Conservation (phyloP, 2,797 vertebrate genomes). For the Poecilia velifera region DNA sequence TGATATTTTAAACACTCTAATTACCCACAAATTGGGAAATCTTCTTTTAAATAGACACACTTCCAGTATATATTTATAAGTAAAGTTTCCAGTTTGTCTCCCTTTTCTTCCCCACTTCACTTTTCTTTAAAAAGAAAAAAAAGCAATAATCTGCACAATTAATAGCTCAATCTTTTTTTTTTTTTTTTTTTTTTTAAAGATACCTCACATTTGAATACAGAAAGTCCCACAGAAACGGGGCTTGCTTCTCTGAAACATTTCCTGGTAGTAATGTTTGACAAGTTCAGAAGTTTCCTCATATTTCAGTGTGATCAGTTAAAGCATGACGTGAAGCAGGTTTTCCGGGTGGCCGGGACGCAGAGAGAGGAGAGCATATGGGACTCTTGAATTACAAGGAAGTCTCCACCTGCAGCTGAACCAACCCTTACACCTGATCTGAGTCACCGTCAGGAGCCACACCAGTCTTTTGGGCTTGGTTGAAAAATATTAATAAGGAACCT, state of each 20-base stretch:
- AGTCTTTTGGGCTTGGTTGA: not conserved
- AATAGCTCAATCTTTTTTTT: not conserved
- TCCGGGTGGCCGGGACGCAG: not conserved
- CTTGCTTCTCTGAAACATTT: not conserved
- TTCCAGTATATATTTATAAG: not conserved
- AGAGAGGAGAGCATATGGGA: slow-evolving; percentile 23
- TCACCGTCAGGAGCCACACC: not conserved
- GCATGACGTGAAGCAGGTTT: slow-evolving; percentile 3
- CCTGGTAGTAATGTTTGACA: not conserved
- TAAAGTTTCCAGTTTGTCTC: not conserved
- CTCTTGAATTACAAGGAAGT: slow-evolving; percentile 48
- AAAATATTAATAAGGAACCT: not conserved
- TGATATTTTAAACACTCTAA: not conserved
- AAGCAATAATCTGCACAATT: not conserved
- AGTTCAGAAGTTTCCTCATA: slow-evolving; percentile 15
- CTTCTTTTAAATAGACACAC: not conserved
- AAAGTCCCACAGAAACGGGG: too few relatives aligned
- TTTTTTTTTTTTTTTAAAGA: not conserved
- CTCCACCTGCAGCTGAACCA: not conserved
- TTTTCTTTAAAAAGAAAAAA: not conserved
- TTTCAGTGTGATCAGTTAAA: not conserved
- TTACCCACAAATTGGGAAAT: not conserved
- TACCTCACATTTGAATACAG: not conserved
- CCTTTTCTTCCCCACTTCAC: not conserved
- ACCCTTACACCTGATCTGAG: not conserved